These are phyloP conservation scores for Vidua chalybeata DNA, from an alignment of 2,113 vertebrate genomes.

Conservation along the genomic window DNA sequence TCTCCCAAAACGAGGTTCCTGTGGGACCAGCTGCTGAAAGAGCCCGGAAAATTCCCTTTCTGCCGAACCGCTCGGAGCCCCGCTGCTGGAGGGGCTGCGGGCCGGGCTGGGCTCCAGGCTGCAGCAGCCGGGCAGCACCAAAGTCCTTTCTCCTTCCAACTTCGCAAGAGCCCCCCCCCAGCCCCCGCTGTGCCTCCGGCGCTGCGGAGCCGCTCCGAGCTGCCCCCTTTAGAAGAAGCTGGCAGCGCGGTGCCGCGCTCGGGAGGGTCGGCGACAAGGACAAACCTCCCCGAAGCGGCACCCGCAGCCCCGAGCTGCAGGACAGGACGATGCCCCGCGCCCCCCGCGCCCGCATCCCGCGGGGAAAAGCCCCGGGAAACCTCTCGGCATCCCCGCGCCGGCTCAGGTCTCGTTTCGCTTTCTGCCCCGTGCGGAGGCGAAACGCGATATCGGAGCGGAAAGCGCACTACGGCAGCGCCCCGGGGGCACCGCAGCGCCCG, in stretches of 20 bases:
- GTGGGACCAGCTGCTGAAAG: not conserved
- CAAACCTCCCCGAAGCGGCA: not conserved
- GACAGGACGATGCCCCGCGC: not conserved
- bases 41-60: not conserved
- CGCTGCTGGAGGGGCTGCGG: not conserved
- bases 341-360: not conserved
- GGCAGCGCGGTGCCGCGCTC: not conserved
- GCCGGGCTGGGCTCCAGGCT: not conserved
- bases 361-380: not conserved
- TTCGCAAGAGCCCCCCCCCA: not conserved
- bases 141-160: not conserved
- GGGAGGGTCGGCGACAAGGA: not conserved
- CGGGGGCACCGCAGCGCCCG: not conserved
- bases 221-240: not conserved
- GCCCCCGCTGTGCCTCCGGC: not conserved
- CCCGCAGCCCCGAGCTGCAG: not conserved
- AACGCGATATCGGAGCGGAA: accelerated
- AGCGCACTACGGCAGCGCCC: not conserved
- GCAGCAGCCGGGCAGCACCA: not conserved
- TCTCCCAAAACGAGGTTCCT: accelerated
- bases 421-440: not conserved
- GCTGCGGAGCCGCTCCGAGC: not conserved
- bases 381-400: not conserved
- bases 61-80: accelerated
- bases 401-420: not conserved